Evolutionary conservation across 2,113 vertebrate genomes (phyloP), one percentile per base, ranked within the genome.

Genomic region (Pedetes capensis): DNA sequence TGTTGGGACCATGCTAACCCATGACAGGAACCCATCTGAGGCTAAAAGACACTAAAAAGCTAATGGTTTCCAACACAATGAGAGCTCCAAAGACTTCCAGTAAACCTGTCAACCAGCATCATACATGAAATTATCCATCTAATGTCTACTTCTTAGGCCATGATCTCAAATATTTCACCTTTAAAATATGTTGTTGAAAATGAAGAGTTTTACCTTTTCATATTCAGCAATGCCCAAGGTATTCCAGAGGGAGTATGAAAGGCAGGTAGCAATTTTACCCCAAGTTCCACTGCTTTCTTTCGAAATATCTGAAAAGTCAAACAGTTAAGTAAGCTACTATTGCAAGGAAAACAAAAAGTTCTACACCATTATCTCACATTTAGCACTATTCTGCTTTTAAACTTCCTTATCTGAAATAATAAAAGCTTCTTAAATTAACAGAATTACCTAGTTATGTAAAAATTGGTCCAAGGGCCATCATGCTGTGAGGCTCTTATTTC

Each of bases 221-320:
- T 99, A 98, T 99, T 99, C 96, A 99, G 99, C 96, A 99, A 97
- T 64, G 99, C 99, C 99, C 99, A 99, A 94, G 99, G 99, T 98
- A 99, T 99, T 90, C 99, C 99, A 71, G 99, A 99, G 89, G 99
- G 99, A 89, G 99, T 99, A 97, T 99, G 99, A 98, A 99, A 99
- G 95, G 99, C 99, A 88, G 99, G 99, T 71, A 99, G 98, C 96
- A 99, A 98, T 98, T 99, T 99, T 97, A 99, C 98, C 95, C 99
- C 99, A 94, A 99, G 98, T 97, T 99, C 99, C 95, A 99, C 98
- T 51, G 99, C 99, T 98, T 99, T 99, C 95, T 97, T 99, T 85
- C 99, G 98, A 97, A 99, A 99, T 94, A 99, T 97, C 99, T 99
- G 97, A 64, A 98, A 98, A 89, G 97, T 97, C 97, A 98, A 96